Conservation (phyloP, 2,888 invertebrate species). For the Omphaloscelis lunosa region DNA sequence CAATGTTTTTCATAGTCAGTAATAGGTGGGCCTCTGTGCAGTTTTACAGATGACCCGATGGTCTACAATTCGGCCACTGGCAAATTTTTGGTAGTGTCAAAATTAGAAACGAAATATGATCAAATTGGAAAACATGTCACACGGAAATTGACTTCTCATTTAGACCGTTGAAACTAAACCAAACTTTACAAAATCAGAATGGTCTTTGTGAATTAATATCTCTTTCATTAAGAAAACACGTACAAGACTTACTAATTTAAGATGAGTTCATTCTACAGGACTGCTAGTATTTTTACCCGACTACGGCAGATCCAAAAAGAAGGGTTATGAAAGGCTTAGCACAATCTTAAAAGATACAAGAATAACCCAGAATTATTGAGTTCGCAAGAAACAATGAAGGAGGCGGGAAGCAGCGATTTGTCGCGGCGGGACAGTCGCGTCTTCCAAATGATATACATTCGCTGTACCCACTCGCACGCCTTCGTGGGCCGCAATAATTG, state of each 20-base stretch:
- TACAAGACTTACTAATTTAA: background rate
- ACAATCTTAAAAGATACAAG: conserved; percentile 17
- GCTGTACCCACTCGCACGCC: conserved; percentile 57
- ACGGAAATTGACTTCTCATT: background rate
- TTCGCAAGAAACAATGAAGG: conserved; percentile 62
- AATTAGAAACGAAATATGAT: background rate
- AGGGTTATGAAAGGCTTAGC: no score
- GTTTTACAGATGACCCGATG: background rate
- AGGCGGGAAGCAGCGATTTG: conserved; percentile 69
- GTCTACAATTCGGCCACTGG: background rate
- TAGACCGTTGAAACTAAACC: background rate
- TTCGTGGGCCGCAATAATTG: conserved; percentile 41
- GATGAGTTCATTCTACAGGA: background rate
- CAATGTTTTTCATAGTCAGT: background rate
- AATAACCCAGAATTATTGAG: conserved; percentile 62
- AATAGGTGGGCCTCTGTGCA: background rate
- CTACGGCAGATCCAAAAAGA: no score
- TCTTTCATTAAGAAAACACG: background rate
- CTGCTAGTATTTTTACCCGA: no score
- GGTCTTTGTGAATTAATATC: background rate
- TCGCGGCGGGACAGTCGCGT: conserved; percentile 53
- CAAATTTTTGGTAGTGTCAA: background rate
- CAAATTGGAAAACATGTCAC: background rate
- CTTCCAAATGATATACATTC: conserved; percentile 55
- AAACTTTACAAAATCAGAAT: background rate